A percentile compares a stretch with the other conserved stretches of the same genome.
Conservation (phyloP, 2,797 vertebrate species). For the Carapus acus region DNA sequence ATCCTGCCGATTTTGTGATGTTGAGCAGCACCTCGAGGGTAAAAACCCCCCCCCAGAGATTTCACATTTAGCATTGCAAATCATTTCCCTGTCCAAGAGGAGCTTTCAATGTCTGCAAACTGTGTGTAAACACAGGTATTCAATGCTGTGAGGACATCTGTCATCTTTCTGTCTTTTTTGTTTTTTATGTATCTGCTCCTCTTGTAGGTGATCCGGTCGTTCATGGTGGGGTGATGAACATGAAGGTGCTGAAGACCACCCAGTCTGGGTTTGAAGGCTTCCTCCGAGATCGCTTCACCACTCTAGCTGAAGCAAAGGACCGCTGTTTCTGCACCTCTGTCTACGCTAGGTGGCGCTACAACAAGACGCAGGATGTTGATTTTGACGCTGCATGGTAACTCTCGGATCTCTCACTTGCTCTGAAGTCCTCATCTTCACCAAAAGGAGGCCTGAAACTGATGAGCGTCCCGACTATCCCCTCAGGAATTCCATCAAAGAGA, state of each 20-base stretch:
- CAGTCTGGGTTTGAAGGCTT: constrained; percentile 93
- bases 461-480: constrained; percentile 3
- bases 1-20: constrained; percentile 84
- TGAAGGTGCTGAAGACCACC: constrained; percentile 92
- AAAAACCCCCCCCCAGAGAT: constrained; percentile 42
- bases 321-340: constrained; percentile 87
- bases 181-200: background rate
- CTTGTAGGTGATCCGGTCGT: constrained; percentile 76
- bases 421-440: background rate
- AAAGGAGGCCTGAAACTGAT: background rate
- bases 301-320: constrained; percentile 82
- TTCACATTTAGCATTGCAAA: no score
- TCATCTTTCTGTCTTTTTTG: background rate
- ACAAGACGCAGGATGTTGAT: constrained; percentile 63
- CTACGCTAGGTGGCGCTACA: constrained; percentile 86
- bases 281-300: constrained; percentile 82
- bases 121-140: no score
- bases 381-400: constrained; percentile 85
- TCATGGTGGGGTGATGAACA: constrained; percentile 84
- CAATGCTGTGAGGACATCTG: no score
- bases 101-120: no score
- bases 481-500: constrained; percentile 79
- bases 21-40: constrained; percentile 80
- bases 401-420: background rate
- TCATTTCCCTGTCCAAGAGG: no score